A percentile compares a stretch with the other conserved stretches of the same genome.
Conservation (phyloP, 2,797 vertebrate species). For the Betta splendens region DNA sequence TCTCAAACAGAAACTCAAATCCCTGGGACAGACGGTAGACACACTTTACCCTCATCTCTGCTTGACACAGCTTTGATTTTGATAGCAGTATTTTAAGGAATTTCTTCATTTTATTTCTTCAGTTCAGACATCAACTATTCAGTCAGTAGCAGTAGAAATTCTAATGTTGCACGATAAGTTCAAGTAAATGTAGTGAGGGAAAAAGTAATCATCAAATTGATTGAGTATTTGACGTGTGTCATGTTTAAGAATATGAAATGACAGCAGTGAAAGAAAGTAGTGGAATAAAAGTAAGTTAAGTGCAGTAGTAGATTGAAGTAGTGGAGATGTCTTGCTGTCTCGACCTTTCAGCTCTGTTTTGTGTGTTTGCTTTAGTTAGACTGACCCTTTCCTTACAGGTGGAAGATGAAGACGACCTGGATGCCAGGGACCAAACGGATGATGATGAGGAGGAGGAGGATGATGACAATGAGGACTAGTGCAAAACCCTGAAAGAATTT, state of each 20-base stretch:
- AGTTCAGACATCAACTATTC: too few species aligned
- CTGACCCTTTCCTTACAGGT: constrained; percentile 78
- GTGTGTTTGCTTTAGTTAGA: constrained; percentile 65
- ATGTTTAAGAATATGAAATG: too few species aligned
- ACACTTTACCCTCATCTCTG: background rate
- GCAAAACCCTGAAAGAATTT: constrained; percentile 54
- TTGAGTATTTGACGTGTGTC: too few species aligned
- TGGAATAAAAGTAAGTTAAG: too few species aligned
- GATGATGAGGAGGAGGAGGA: constrained; percentile 85
- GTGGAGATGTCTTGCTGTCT: background rate
- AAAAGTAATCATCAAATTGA: too few species aligned
- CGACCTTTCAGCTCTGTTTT: constrained; percentile 23
- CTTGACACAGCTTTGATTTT: background rate
- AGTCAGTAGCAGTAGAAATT: too few species aligned
- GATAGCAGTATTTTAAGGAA: background rate
- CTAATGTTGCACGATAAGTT: too few species aligned
- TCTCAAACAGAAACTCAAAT: constrained; percentile 88
- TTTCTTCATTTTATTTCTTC: background rate
- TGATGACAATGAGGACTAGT: constrained; percentile 77
- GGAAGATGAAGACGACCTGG: constrained; percentile 95
- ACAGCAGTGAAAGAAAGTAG: too few species aligned
- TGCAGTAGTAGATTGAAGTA: too few species aligned
- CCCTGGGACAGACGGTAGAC: constrained; percentile 88
- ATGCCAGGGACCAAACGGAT: constrained; percentile 87
- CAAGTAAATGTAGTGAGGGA: too few species aligned